Evolutionary conservation across 2,113 vertebrate genomes (phyloP).

Genomic region (Pteropus alecto): DNA sequence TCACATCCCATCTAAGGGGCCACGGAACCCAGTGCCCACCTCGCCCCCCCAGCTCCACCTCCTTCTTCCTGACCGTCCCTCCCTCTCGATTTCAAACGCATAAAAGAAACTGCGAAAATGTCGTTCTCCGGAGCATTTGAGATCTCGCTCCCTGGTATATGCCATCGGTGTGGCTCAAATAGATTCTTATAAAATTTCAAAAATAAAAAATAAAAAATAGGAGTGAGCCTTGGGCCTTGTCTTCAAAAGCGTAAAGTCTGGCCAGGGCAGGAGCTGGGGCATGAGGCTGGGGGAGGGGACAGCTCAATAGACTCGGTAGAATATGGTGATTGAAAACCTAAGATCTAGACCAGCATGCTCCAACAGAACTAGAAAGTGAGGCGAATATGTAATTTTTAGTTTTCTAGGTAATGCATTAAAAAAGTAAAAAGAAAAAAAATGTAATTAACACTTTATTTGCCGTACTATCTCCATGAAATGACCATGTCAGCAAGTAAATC

Average conservation of each 20-base stretch:
- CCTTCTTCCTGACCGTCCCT: too few species aligned
- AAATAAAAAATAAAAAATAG: background rate
- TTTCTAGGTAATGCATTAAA: background rate
- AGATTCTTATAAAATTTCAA: too few species aligned
- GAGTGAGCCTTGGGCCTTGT: too few species aligned
- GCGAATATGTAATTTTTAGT: background rate
- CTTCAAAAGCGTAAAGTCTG: background rate
- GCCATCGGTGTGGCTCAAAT: too few species aligned
- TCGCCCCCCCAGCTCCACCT: too few species aligned
- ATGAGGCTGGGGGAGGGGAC: rapidly evolving
- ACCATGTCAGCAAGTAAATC: background rate
- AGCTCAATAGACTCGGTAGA: rapidly evolving
- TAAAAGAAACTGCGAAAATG: too few species aligned
- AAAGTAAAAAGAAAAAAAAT: background rate
- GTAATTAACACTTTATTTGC: background rate
- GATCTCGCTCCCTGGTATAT: too few species aligned
- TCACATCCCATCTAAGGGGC: background rate
- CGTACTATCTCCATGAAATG: too few species aligned
- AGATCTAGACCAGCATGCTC: background rate
- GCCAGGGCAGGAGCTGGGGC: background rate
- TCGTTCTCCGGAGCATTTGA: too few species aligned
- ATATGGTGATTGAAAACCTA: rapidly evolving
- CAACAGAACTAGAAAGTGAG: rapidly evolving
- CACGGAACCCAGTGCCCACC: background rate
- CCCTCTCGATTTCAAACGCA: too few species aligned